Evolutionary conservation across 2,113 vertebrate species (phyloP).

Genomic region (Bufo gargarizans): DNA sequence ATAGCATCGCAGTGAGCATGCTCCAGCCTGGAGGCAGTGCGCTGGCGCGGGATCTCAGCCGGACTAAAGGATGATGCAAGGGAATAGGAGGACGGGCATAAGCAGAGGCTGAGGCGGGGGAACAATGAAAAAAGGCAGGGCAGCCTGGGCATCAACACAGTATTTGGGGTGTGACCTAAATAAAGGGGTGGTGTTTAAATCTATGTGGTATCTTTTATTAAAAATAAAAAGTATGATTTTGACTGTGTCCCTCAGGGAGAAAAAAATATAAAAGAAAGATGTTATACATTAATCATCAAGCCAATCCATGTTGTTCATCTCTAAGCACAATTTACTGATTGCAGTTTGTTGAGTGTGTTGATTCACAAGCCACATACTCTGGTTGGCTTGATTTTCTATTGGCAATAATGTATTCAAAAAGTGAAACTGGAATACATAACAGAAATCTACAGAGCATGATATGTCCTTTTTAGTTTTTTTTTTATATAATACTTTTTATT

Average conservation of each 20-base stretch:
- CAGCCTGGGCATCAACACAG: no score
- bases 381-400: neutral
- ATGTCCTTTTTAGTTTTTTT: neutral
- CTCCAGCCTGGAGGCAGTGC: no score
- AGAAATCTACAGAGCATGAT: neutral
- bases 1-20: no score
- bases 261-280: neutral
- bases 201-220: neutral
- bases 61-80: no score
- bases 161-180: neutral
- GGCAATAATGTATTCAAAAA: constrained; percentile 2
- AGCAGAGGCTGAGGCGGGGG: no score
- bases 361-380: neutral
- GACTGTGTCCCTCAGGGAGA: neutral
- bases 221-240: neutral
- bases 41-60: no score
- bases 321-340: neutral
- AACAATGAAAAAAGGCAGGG: no score
- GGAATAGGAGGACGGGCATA: no score
- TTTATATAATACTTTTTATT: no score
- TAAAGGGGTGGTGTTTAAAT: neutral
- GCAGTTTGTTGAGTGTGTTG: neutral
- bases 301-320: neutral
- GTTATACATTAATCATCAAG: neutral
- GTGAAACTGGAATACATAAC: neutral